Evolutionary conservation across 1,140 invertebrate species (phyloP), one percentile per base, ranked within the genome.

Genomic region (Papilio machaon): DNA sequence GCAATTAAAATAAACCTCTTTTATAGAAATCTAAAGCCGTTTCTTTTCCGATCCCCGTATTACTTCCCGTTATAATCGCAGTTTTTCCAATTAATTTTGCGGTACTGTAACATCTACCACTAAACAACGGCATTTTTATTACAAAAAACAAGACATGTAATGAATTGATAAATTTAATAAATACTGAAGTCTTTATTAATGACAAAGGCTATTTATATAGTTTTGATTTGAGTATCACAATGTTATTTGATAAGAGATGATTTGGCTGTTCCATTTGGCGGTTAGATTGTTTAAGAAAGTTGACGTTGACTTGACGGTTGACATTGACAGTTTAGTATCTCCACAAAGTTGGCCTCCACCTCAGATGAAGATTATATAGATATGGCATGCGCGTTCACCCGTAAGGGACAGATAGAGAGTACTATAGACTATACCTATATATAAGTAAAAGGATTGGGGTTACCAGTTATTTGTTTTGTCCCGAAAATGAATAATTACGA

Each of bases 1-100:
- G 19, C 5, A 43, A 64, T 11, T 58, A 78, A 67, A 76, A 15
- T 67, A 82, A 73, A 94, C 97, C 97, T 92, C 97, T 95, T 87
- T 95, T 96, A 49, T 97, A 97, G 85, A 98, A 95, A 89, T 98
- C 97, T 75, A 96, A 88, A 0, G 96, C 98, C 15, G 98, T 98
- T 91, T 97, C 97, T 95, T 98, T 98, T 10, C 98, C 98, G 85
- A 99, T 98, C 11, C 98, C 98, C 35, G 97, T 97, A 89, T 98
- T 99, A 54, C 97, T 97, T n/a, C 98, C 98, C 1, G 98, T 98
- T 80, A 98, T 95, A 38, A 98, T 95, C 5, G 96, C 96, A 2
- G 97, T 97, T 94, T 98, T 98, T 1, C 97, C 97, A 75, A 96
- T 95, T n/a, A 97, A 93, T 60, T 96, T 95, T 11, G 89, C 95